Conservation (phyloP, 2,797 vertebrate species). For the Potorous gilbertii region DNA sequence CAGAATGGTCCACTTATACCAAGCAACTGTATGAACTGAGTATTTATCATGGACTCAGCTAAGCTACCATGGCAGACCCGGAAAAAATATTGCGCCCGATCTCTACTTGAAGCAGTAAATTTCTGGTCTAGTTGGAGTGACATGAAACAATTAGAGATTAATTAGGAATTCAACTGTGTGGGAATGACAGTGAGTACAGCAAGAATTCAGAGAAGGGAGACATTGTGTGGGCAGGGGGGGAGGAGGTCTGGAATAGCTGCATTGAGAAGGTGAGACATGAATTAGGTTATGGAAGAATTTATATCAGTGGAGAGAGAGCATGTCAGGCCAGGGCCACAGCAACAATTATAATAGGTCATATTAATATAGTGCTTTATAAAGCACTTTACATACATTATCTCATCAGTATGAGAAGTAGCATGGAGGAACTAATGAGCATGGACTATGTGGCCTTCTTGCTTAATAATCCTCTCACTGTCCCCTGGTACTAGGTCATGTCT, state of each 20-base stretch:
- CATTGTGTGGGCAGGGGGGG: not conserved
- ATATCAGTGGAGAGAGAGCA: not conserved
- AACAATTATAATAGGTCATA: not conserved
- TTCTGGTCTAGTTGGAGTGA: not conserved
- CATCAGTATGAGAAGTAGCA: not conserved
- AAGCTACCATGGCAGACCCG: not conserved
- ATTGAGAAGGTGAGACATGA: not conserved
- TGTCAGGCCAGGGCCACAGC: not conserved
- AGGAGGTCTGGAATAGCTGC: not conserved
- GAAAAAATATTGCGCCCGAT: not conserved
- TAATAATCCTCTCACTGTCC: not conserved
- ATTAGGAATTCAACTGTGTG: not conserved
- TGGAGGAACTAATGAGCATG: not conserved
- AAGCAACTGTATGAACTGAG: not conserved
- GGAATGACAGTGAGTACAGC: not conserved
- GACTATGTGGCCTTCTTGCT: not conserved
- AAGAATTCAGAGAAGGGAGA: not conserved
- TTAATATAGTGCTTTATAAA: not conserved
- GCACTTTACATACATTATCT: not conserved
- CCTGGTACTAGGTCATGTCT: not conserved
- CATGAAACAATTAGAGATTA: not conserved
- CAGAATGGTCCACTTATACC: not conserved
- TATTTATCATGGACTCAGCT: not conserved
- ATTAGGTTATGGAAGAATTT: not conserved
- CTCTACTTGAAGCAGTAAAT: not conserved